Conservation (phyloP, 2,888 invertebrate species). For the Spodoptera picta region DNA sequence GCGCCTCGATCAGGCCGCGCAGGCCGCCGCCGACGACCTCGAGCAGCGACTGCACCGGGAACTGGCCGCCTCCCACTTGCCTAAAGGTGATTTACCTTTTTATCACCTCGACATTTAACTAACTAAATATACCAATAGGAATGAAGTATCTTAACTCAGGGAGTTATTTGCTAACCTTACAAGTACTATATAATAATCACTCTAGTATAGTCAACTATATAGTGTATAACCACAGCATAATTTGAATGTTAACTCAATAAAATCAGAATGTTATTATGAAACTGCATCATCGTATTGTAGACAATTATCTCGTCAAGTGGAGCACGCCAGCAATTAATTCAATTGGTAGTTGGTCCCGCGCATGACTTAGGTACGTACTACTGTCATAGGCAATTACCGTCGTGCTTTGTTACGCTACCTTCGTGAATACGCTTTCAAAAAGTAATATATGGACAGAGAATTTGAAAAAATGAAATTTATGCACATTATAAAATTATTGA, state of each 20-base stretch:
- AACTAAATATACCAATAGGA: too few species aligned
- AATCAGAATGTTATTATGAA: slow-evolving; percentile 30
- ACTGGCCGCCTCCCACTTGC: slow-evolving; percentile 67
- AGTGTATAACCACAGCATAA: neutral
- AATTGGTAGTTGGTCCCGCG: slow-evolving; percentile 41
- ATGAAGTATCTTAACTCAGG: too few species aligned
- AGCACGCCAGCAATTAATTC: slow-evolving; percentile 40
- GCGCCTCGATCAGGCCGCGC: slow-evolving; percentile 78
- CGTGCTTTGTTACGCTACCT: slow-evolving; percentile 25
- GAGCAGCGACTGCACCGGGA: slow-evolving; percentile 80
- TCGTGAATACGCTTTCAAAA: slow-evolving; percentile 36
- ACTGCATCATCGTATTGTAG: slow-evolving; percentile 30
- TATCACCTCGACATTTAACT: too few species aligned
- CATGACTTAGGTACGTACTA: slow-evolving; percentile 20
- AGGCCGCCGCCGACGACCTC: slow-evolving; percentile 79
- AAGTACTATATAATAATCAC: too few species aligned
- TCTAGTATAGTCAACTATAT: too few species aligned
- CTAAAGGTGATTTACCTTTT: slow-evolving; percentile 66
- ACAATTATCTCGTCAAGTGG: slow-evolving; percentile 42
- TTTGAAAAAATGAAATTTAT: too few species aligned
- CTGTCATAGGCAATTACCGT: slow-evolving; percentile 42
- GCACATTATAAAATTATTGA: too few species aligned
- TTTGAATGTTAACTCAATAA: slow-evolving; percentile 20
- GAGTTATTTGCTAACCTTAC: too few species aligned
- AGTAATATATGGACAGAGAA: slow-evolving; percentile 7